These are phyloP conservation scores for Leptopterna dolabrata DNA, from an alignment of 2,888 invertebrate species.

Conservation along the genomic window DNA sequence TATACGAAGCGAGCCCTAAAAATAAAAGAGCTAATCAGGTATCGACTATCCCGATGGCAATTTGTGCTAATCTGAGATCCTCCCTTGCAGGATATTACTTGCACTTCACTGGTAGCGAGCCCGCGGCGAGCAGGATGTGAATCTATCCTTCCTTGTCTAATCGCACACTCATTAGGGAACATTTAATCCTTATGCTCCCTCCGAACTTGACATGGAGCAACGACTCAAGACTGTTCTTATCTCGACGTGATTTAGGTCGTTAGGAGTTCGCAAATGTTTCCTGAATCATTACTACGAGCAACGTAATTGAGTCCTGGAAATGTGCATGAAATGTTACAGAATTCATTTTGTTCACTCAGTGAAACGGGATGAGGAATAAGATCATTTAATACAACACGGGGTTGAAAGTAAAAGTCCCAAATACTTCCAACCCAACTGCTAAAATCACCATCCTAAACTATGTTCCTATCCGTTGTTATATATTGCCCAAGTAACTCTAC, in stretches of 20 bases:
- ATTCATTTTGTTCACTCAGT: no score
- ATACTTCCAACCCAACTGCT: no score
- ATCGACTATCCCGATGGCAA: not conserved
- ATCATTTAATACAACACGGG: no score
- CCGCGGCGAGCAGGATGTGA: not conserved
- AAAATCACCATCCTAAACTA: no score
- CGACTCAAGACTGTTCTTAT: not conserved
- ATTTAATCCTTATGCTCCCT: not conserved
- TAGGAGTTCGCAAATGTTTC: not conserved
- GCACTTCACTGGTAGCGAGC: not conserved
- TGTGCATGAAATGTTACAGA: no score
- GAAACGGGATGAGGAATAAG: no score
- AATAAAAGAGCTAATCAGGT: not conserved
- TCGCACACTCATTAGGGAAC: constrained; percentile 14
- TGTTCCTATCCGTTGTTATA: no score
- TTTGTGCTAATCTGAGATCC: not conserved
- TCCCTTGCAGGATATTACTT: not conserved
- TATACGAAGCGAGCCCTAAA: not conserved
- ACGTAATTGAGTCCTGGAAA: no score
- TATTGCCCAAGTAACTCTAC: no score
- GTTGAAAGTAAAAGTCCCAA: no score
- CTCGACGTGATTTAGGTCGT: not conserved
- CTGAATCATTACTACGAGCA: not conserved
- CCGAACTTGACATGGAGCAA: not conserved
- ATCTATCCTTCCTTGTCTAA: constrained; percentile 1